Conservation (phyloP, 2,113 vertebrate genomes). For the Dipodomys spectabilis region DNA sequence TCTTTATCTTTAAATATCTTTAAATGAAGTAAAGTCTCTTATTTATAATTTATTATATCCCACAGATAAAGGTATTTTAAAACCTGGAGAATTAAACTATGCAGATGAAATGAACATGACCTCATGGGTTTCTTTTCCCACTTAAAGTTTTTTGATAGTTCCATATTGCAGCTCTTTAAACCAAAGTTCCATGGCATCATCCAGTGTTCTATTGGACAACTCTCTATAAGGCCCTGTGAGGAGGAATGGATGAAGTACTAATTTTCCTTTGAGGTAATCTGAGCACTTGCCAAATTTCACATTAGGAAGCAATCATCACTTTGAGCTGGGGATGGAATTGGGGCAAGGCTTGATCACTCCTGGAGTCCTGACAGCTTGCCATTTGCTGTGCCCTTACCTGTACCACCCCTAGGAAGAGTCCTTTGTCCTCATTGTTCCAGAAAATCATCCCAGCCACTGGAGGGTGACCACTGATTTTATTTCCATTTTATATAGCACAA, state of each 20-base stretch:
- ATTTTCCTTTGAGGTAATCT: background rate
- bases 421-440: background rate
- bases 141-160: background rate
- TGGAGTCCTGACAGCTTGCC: background rate
- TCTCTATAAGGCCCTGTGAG: background rate
- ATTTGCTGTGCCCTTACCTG: background rate
- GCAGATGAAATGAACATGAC: background rate
- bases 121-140: background rate
- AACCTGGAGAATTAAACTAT: background rate
- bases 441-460: background rate
- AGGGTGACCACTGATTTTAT: background rate
- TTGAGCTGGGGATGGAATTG: background rate
- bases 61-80: background rate
- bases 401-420: fast-evolving
- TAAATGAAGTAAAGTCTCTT: background rate
- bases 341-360: background rate
- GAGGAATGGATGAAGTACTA: background rate
- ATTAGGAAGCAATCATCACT: background rate
- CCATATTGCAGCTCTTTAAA: background rate
- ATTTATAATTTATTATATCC: background rate
- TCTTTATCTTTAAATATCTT: too few relatives aligned
- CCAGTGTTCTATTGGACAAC: background rate
- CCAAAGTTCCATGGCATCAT: background rate
- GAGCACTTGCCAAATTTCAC: background rate
- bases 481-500: background rate